phyloP scores from a whole-genome alignment of 2,888 invertebrate genomes.

The Drosophila rubida region DNA sequence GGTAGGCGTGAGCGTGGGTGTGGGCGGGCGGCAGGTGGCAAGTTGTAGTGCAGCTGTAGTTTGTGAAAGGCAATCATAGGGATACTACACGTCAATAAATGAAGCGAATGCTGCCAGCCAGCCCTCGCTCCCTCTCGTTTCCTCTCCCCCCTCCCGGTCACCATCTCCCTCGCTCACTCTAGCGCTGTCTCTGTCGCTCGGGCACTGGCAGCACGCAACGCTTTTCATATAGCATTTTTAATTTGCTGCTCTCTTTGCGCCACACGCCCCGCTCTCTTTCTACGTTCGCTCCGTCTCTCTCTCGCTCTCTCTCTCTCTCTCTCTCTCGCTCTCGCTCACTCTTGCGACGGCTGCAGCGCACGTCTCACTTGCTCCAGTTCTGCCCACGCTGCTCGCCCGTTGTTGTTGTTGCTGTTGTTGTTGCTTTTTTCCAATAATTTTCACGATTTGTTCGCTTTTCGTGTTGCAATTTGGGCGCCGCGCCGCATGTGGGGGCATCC shows the following conservation, averaged over 20 bases:
- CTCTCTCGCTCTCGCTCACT: constrained; percentile 6
- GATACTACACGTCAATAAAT: constrained; percentile 76
- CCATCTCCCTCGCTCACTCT: not conserved
- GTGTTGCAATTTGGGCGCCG: constrained; percentile 73
- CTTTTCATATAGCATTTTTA: constrained; percentile 66
- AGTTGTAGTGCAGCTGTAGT: constrained; percentile 36
- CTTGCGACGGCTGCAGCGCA: too few species aligned
- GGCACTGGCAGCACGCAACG: constrained; percentile 45
- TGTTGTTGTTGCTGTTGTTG: too few species aligned
- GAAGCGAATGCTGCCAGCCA: constrained; percentile 47
- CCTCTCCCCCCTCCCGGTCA: not conserved
- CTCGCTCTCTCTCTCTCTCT: not conserved
- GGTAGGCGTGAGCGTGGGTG: not conserved
- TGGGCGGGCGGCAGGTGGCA: not conserved
- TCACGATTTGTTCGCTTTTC: constrained; percentile 75
- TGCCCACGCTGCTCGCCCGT: too few species aligned
- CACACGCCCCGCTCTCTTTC: constrained; percentile 22
- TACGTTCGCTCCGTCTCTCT: constrained; percentile 1
- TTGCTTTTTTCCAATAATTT: constrained; percentile 76
- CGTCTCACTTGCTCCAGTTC: constrained; percentile 14
- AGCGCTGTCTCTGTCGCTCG: not conserved
- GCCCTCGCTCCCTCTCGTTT: not conserved
- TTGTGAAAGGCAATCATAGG: constrained; percentile 70
- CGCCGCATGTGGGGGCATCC: constrained; percentile 28
- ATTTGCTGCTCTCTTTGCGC: constrained; percentile 65